Base-by-base conservation (phyloP, 1,140 invertebrate genomes). In the Drosophila littoralis region DNA sequence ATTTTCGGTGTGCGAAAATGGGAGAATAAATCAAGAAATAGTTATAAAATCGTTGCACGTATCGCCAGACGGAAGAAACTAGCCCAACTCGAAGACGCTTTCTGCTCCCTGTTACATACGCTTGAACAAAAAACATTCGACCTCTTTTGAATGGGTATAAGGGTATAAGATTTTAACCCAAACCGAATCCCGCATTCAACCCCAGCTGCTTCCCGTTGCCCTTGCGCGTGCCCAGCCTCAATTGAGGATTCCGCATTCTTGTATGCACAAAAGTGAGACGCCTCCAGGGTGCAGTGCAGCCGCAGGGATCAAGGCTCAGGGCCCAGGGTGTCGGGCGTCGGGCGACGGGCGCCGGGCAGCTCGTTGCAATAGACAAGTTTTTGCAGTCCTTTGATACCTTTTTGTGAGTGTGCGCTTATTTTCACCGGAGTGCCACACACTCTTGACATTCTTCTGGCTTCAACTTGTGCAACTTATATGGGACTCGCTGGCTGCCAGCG, bases 401-500 rank as follows among this genome's bases (percentile, higher is more conserved):
- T 17, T n/a, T n/a, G n/a, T n/a, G n/a, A n/a, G n/a, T n/a, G n/a
- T n/a, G n/a, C n/a, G n/a, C n/a, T n/a, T n/a, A n/a, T n/a, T 17
- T 22, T 22, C 1, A 22, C 22, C 22, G 42, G 42, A n/a, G 42
- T 45, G 42, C 6, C 17, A 15, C 46, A 13, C 8, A 43, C 32
- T 50, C 63, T 72, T 72, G 63, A 52, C 69, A 67, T 72, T 72
- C 54, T 72, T 72, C n/a, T 59, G 69, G 22, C 69, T 38, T 51
- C 17, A 45, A 58, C 64, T 51, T 51, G 69, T 15, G 50, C 67
- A 63, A 55, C 64, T 64, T 70, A 40, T 70, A 64, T 48, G 67
- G 9, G 15, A 13, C 48, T 58, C 52, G 3, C 38, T 17, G 32
- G 36, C 12, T 63, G 67, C 36, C 55, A 32, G 7, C 40, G 67